Conservation (phyloP, 2,888 invertebrate genomes). For the Mycalesis mineus region DNA sequence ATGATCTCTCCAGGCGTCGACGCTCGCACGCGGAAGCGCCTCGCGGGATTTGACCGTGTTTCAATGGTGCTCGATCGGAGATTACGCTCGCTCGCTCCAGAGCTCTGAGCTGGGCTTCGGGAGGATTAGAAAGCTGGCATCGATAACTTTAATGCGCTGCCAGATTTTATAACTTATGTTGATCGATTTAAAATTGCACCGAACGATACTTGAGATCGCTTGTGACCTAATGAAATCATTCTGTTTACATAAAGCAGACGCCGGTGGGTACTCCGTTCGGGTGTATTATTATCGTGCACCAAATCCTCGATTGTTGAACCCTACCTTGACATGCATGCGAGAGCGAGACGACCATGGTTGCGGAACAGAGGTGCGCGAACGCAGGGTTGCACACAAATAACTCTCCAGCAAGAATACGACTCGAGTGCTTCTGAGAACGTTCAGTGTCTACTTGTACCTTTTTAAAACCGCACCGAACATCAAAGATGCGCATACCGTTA, state of each 20-base stretch:
- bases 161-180: conserved; percentile 4
- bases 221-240: conserved; percentile 60
- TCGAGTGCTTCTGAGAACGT: conserved; percentile 66
- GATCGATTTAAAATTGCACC: conserved; percentile 1
- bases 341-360: conserved; percentile 61
- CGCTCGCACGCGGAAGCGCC: conserved; percentile 58
- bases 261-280: conserved; percentile 53
- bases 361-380: conserved; percentile 62
- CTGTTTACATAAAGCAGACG: conserved; percentile 61
- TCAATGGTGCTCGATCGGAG: conserved; percentile 45
- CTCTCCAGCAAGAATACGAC: conserved; percentile 56
- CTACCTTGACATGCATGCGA: conserved; percentile 76
- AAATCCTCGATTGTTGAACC: conserved; percentile 76
- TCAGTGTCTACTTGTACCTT: conserved; percentile 36
- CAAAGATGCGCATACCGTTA: conserved; percentile 39
- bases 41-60: conserved; percentile 67
- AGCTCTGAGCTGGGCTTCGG: conserved; percentile 38
- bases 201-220: conserved; percentile 24
- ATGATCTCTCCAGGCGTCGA: conserved; percentile 66
- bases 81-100: conserved; percentile 20
- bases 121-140: conserved; percentile 52
- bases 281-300: conserved; percentile 62
- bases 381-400: conserved; percentile 74
- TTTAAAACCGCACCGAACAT: conserved; percentile 30
- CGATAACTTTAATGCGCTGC: neutral